Base-by-base conservation (phyloP, 2,113 vertebrate genomes). In the Pelodiscus sinensis region DNA sequence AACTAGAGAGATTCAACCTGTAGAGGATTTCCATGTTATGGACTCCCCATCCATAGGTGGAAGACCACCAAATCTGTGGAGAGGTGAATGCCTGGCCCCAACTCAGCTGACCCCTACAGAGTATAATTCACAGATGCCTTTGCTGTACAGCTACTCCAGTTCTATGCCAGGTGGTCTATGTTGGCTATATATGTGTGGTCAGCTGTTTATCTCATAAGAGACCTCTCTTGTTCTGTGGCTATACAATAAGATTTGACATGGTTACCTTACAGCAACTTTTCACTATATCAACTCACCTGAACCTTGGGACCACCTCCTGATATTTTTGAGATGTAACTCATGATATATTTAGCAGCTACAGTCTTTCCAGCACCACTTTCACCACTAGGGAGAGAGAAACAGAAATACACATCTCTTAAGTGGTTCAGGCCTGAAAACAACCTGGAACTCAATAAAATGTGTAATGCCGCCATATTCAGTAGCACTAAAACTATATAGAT, bases 351-450 rank as follows among this genome's bases (percentile, higher is more conserved):
- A 89, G 99, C 99, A 88, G 99, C 99, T 73, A 99, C 99, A 1
- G 99, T 99, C 97, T 99, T 99, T 22, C 99, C 99, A 54, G 99
- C 99, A 85, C 99, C 99, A 19, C 99, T 99, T 97, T 99, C 99
- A 8, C 99, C 99, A 77, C 99, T 99, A 81, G 0, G 91, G 93
- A 94, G 31, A 93, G 54, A 89, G 79, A 82, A 96, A 88, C 27
- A 96, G 35, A 90, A 89, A 96, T 56, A 86, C 5, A 62, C 21
- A 90, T 1, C 8, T 1, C 0, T 93, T 86, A 88, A 38, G 50
- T 13, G 9, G 56, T 62, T 80, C 73, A 25, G 8, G n/a, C 31
- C 16, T 50, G 35, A 29, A 90, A 50, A n/a, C 55, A 56, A 57
- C 21, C n/a, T 31, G 85, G 73, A 86, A 79, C 55, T 79, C 38